These are phyloP conservation scores for Autographa gamma DNA, from an alignment of 2,888 invertebrate species.

Conservation along the genomic window DNA sequence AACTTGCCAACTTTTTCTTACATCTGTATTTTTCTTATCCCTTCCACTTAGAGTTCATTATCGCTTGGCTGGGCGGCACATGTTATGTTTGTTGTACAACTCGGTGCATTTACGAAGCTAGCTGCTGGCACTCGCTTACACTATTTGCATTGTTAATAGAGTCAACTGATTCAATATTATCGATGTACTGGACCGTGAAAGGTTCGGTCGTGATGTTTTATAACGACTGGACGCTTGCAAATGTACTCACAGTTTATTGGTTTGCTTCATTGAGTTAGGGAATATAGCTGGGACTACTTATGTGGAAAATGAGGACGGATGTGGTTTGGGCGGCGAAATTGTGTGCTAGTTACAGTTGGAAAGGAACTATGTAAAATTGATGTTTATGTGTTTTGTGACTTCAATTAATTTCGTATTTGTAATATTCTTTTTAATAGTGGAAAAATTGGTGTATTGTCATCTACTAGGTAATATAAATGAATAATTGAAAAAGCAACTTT, in stretches of 20 bases:
- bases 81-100: constrained; percentile 59
- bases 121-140: constrained; percentile 74
- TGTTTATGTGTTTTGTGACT: no score
- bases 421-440: no score
- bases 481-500: no score
- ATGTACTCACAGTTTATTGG: constrained; percentile 23
- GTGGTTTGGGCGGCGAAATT: constrained; percentile 10
- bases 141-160: constrained; percentile 85
- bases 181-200: constrained; percentile 67
- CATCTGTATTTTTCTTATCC: constrained; percentile 34
- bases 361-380: background rate
- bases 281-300: constrained; percentile 22
- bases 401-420: no score
- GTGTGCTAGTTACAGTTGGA: background rate
- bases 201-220: constrained; percentile 63
- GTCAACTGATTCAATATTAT: constrained; percentile 83
- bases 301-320: constrained; percentile 9
- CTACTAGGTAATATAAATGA: no score
- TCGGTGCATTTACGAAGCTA: constrained; percentile 79
- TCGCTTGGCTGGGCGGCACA: constrained; percentile 14
- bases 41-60: constrained; percentile 42
- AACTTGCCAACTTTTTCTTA: constrained; percentile 63
- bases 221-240: constrained; percentile 36
- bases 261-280: constrained; percentile 12
- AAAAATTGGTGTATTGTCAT: no score